A percentile compares a stretch with the other conserved stretches of the same genome.
phyloP scores from a whole-genome alignment of 2,797 vertebrate species.

The Selene dorsalis region DNA sequence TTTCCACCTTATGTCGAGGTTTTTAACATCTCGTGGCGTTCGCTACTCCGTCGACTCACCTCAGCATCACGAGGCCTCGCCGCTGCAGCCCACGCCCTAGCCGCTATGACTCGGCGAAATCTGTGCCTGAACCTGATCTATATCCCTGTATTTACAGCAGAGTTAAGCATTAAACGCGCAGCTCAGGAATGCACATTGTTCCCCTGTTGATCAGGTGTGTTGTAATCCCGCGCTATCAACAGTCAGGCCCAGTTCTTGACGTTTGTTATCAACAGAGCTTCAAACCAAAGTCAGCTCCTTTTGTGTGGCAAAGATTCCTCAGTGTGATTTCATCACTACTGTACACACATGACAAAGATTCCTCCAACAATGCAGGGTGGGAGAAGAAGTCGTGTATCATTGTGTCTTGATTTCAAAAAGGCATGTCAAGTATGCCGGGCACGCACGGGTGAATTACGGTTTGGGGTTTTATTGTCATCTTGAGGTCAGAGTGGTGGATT shows the following conservation, averaged over 20 bases:
- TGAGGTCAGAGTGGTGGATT: slow-evolving; percentile 38
- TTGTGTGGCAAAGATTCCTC: slow-evolving; percentile 64
- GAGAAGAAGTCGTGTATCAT: slow-evolving; percentile 25
- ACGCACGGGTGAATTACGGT: slow-evolving; percentile 30
- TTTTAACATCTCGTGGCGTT: slow-evolving; percentile 24
- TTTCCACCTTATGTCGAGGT: slow-evolving; percentile 28
- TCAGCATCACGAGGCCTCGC: slow-evolving; percentile 20
- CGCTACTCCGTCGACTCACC: slow-evolving; percentile 15
- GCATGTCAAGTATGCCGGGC: slow-evolving; percentile 40
- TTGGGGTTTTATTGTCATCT: slow-evolving; percentile 45
- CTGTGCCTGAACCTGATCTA: slow-evolving; percentile 8
- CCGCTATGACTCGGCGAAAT: slow-evolving; percentile 1
- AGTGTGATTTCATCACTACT: slow-evolving; percentile 33
- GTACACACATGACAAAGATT: slow-evolving; percentile 18
- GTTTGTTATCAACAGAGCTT: slow-evolving; percentile 46
- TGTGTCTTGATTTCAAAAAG: slow-evolving; percentile 22
- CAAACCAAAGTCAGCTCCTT: slow-evolving; percentile 68
- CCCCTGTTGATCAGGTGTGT: slow-evolving; percentile 40
- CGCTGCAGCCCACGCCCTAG: slow-evolving; percentile 9
- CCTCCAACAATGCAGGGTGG: slow-evolving; percentile 26
- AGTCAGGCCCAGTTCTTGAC: slow-evolving; percentile 10
- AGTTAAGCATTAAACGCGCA: slow-evolving; percentile 59
- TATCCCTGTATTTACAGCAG: slow-evolving; percentile 36
- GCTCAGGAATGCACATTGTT: slow-evolving; percentile 56
- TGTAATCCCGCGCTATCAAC: slow-evolving; percentile 43